Conservation (phyloP, 2,797 vertebrate genomes). For the Ibycter americanus region DNA sequence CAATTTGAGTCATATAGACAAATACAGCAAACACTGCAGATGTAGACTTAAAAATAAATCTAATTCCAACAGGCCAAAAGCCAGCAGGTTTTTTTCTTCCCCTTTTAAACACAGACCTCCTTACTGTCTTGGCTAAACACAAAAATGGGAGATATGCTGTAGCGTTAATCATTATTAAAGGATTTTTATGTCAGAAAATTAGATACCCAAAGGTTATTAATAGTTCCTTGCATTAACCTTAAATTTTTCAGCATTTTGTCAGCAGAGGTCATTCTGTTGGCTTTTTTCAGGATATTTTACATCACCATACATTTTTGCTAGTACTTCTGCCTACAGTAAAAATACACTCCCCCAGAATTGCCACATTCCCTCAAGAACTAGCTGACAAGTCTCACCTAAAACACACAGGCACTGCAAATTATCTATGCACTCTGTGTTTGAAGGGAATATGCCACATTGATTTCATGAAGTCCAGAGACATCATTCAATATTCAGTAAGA, state of each 20-base stretch:
- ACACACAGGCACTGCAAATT: background rate
- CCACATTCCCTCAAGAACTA: background rate
- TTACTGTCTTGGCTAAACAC: background rate
- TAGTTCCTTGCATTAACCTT: background rate
- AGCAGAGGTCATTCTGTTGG: background rate
- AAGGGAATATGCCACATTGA: background rate
- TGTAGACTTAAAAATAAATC: conserved; percentile 29
- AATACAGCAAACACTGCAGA: background rate
- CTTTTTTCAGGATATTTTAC: background rate
- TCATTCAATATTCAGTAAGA: background rate
- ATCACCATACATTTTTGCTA: background rate
- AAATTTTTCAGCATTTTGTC: background rate
- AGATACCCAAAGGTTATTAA: background rate
- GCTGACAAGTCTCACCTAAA: background rate
- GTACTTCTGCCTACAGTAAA: background rate
- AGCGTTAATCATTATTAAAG: background rate
- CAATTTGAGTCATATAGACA: conserved; percentile 17
- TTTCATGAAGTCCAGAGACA: background rate
- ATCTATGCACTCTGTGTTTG: background rate
- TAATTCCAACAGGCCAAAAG: conserved; percentile 23
- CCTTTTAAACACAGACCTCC: background rate
- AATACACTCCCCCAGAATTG: background rate
- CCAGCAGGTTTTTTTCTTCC: background rate
- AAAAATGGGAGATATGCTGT: background rate
- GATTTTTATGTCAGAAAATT: background rate